Evolutionary conservation across 2,797 vertebrate species (phyloP), one percentile per base, ranked within the genome.

Genomic region (Myotis pilosus): DNA sequence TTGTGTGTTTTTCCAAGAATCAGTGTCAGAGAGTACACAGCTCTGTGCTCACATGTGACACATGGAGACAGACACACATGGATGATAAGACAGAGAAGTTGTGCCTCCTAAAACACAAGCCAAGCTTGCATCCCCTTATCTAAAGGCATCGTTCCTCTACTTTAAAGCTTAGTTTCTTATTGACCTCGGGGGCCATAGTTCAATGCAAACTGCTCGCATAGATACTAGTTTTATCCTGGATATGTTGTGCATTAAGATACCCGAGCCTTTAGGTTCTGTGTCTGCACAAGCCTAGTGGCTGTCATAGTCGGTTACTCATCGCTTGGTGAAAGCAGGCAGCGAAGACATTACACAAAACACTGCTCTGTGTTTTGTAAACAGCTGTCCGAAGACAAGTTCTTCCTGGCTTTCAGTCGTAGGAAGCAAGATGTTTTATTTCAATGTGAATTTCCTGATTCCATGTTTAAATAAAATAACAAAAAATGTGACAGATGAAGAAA

Each of bases 341-440:
- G 84, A 68, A 92, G 94, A 93, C 83, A 49, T 74, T 89, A 80
- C 51, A 84, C 72, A 69, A 89, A 91, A 87, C 71, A 55, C 33
- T 23, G 8, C 47, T 85, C 93, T 60, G 36, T 88, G 60, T 94
- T 94, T 94, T 84, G 55, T 91, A 55, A 72, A 85, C 80, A 85
- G 33, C 28, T 72, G 87, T 92, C 83, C 88, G 81, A 89, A 95
- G 92, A 93, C 82, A 94, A 86, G 68, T 83, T 92, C 75, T 82
- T 72, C 72, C 82, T 96, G 97, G 94, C 93, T 68, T 90, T 38
- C 22, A 28, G 81, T 87, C 94, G 89, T 60, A 72, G 78, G 90
- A 96, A 96, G 57, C 85, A 96, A 96, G 94, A 96, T 94, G 96
- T 96, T 96, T 96, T 94, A 95, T 96, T 97, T 97, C 96, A 92